These are phyloP conservation scores for Salvelinus fontinalis DNA, from an alignment of 2,113 vertebrate genomes.

Conservation along the genomic window DNA sequence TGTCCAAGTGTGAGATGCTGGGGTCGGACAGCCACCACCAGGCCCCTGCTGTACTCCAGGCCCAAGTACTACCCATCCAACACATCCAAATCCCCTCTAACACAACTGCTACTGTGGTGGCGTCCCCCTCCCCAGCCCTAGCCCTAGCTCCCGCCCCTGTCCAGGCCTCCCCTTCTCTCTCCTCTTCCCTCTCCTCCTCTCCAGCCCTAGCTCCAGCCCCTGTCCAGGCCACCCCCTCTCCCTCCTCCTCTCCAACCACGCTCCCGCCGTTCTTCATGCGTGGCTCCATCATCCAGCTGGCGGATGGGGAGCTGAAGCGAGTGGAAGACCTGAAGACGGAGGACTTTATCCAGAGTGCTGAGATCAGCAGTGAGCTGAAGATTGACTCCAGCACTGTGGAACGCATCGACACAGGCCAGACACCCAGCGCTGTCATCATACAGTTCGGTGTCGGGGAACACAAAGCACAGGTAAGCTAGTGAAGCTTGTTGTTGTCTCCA, in stretches of 20 bases:
- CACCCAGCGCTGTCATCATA: constrained; percentile 89
- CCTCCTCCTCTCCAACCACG: constrained; percentile 79
- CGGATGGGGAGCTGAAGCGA: constrained; percentile 88
- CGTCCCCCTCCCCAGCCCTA: constrained; percentile 62
- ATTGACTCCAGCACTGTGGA: constrained; percentile 97
- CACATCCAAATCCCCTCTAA: constrained; percentile 65
- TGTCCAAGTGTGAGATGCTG: constrained; percentile 85
- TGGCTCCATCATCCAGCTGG: constrained; percentile 90
- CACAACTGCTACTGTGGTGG: constrained; percentile 40
- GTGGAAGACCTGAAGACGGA: constrained; percentile 90
- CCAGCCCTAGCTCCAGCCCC: constrained; percentile 41
- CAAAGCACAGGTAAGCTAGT: constrained; percentile 89
- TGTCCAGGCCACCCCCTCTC: constrained; percentile 18
- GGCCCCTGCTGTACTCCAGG: constrained; percentile 57
- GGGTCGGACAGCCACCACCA: constrained; percentile 65
- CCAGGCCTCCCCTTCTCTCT: constrained; percentile 55
- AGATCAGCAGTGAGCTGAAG: constrained; percentile 88
- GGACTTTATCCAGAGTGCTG: constrained; percentile 90
- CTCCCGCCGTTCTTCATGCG: constrained; percentile 95
- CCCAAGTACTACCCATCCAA: constrained; percentile 73
- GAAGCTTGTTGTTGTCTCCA: background rate
- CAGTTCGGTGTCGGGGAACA: constrained; percentile 97
- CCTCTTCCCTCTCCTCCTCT: constrained; percentile 66
- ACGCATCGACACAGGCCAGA: constrained; percentile 89
- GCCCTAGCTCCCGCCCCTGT: constrained; percentile 44